Base-by-base conservation (phyloP, 2,797 vertebrate species). In the Clarias laeviceps region DNA sequence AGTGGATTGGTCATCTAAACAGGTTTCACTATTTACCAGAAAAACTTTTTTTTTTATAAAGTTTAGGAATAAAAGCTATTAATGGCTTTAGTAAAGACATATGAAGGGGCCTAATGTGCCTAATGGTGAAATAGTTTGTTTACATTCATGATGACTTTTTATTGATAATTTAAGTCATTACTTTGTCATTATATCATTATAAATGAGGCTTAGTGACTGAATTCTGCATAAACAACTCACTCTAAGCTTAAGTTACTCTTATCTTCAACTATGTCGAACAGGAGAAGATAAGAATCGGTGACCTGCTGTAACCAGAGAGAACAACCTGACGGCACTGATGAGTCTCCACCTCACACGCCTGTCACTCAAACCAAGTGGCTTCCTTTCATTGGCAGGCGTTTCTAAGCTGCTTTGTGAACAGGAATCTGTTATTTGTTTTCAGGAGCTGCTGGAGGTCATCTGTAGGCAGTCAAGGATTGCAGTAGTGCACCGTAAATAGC, bases 231-330 rank as follows among this genome's bases (percentile, higher is more conserved):
- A 74, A 29, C 8, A 24, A 29, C 8, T 40, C 50, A 34, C 69
- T 72, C 59, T 20, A 24, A 17, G 22, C 32, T 69, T 24, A 50
- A 56, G 54, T 78, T 32, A n/a, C 50, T 56, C 18, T 54, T 54
- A 76, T 84, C 72, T 45, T 56, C 29, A 50, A 50, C 74, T 18
- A 37, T 64, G 50, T 66, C 4, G 50, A 70, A 85, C 37, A 56
- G 62, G 61, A 69, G 79, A 79, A 85, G 84, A 87, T 87, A 82
- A 80, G 82, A 85, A 82, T 84, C 80, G 9, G 81, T 24, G 87
- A 85, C 87, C 79, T 84, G 83, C 76, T 85, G 86, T 88, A 88
- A 86, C 86, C 84, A 79, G 66, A 89, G 85, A 83, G 84, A 90
- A 86, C 37, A 79, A 88, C 79, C 76, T 82, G 79, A 89, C 82